Base-by-base conservation (phyloP, 2,113 vertebrate species). In the Tetrao urogallus region DNA sequence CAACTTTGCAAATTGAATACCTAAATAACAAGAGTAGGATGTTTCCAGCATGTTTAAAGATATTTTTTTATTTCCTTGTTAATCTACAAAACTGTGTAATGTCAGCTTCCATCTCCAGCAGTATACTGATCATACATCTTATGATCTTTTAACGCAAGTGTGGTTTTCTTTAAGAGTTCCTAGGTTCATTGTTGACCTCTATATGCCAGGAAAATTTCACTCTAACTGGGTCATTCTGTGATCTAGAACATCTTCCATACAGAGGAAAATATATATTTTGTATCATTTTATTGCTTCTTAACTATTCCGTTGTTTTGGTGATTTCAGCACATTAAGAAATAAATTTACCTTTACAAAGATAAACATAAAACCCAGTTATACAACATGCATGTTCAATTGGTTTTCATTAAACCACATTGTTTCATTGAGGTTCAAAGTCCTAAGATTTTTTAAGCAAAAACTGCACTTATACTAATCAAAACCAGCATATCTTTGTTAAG, bases 401-500 rank as follows among this genome's bases (percentile, higher is more conserved):
- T 3, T 50, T 91, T 91, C 92, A 88, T 52, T 67, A 81, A 52
- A 82, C 64, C 36, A 72, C 69, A 89, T 64, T 86, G 82, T 88
- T 95, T 95, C 69, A 73, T 69, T 38, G 30, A 81, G 82, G 40
- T 50, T 92, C 92, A 75, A 95, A 85, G 27, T 60, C 69, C 64
- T 57, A 91, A 81, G 52, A 83, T 56, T 50, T 75, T 52, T 27
- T 24, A 94, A 86, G 48, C 75, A 91, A 90, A 95, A 95, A 45
- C 21, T 48, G 74, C 19, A 79, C 70, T 95, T 67, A 88, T 43
- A 79, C 40, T 95, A 74, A 90, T 48, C 52, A 72, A 95, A 81
- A 95, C 83, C 87, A 97, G 78, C 77, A 90, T 74, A 94, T 22
- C 67, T 91, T 90, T 92, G 78, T 92, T 91, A 95, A 89, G 78